Percentiles rank a stretch among this genome's conserved stretches.
Conservation (phyloP, 2,113 vertebrate species). For the Lepisosteus osseus region DNA sequence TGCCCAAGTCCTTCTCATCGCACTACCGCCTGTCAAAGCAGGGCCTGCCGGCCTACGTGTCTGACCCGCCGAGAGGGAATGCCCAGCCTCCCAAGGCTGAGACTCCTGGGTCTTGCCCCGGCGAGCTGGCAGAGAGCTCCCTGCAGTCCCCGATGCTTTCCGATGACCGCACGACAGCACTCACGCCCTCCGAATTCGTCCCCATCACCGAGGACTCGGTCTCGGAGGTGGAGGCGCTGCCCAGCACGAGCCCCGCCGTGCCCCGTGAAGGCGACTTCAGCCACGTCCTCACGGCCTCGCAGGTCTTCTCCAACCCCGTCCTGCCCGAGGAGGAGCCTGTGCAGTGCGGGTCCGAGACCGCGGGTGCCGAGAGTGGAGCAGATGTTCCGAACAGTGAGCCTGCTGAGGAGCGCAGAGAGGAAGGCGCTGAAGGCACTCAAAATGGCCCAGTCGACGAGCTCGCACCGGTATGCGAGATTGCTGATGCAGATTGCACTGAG, state of each 20-base stretch:
- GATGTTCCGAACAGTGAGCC: slow-evolving; percentile 50
- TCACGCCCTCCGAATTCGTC: slow-evolving; percentile 90
- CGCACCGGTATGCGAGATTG: slow-evolving; percentile 41
- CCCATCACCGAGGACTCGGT: slow-evolving; percentile 86
- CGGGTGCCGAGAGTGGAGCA: slow-evolving; percentile 60
- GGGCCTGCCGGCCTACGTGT: slow-evolving; percentile 46
- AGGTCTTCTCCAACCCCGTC: slow-evolving; percentile 57
- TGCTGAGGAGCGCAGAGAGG: slow-evolving; percentile 32
- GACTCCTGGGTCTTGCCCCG: slow-evolving; percentile 70
- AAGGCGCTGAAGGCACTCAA: slow-evolving; percentile 27
- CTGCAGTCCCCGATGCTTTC: slow-evolving; percentile 85
- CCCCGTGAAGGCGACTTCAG: slow-evolving; percentile 58
- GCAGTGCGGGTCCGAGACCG: slow-evolving; percentile 54
- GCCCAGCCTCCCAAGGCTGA: slow-evolving; percentile 55
- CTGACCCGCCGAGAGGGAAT: slow-evolving; percentile 62
- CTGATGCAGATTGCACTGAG: slow-evolving; percentile 56
- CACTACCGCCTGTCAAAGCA: slow-evolving; percentile 85
- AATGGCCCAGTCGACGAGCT: slow-evolving; percentile 54
- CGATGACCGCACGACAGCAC: slow-evolving; percentile 83
- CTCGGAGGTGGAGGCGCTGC: slow-evolving; percentile 80
- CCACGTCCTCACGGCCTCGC: slow-evolving; percentile 68
- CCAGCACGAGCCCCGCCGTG: slow-evolving; percentile 62
- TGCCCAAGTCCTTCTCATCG: slow-evolving; percentile 90
- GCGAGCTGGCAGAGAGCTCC: slow-evolving; percentile 76
- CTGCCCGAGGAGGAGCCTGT: slow-evolving; percentile 49